A percentile compares a stretch with the other conserved stretches of the same genome.
Conservation (phyloP, 2,888 invertebrate species). For the Tachina fera region DNA sequence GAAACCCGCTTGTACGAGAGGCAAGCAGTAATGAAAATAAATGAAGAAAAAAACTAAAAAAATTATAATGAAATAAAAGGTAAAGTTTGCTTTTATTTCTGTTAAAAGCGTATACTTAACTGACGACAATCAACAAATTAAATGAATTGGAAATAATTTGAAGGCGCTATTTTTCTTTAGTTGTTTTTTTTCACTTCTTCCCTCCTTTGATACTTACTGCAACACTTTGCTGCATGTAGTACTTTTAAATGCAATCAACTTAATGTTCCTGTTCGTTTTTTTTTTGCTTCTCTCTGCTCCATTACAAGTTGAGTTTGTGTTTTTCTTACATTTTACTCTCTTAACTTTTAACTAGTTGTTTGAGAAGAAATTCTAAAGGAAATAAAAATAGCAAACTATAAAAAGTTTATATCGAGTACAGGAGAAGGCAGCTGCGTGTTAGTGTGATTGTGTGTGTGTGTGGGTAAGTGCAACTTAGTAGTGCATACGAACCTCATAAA, state of each 20-base stretch:
- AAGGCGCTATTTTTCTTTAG: slow-evolving; percentile 68
- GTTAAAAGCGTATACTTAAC: slow-evolving; percentile 69
- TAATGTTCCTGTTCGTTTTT: slow-evolving; percentile 32
- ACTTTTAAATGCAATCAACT: slow-evolving; percentile 64
- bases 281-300: not conserved
- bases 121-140: slow-evolving; percentile 72
- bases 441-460: not conserved
- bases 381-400: slow-evolving; percentile 24
- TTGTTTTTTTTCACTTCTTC: slow-evolving; percentile 9
- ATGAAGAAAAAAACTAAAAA: not conserved
- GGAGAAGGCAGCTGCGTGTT: not conserved
- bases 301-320: slow-evolving; percentile 37
- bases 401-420: slow-evolving; percentile 27
- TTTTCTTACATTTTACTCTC: slow-evolving; percentile 46
- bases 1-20: slow-evolving; percentile 57
- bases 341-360: slow-evolving; percentile 55
- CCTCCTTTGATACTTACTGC: slow-evolving; percentile 51
- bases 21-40: not conserved
- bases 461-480: slow-evolving; percentile 4
- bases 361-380: slow-evolving; percentile 41
- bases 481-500: slow-evolving; percentile 21
- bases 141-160: slow-evolving; percentile 72
- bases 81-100: slow-evolving; percentile 61
- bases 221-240: slow-evolving; percentile 58
- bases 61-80: slow-evolving; percentile 36